A percentile compares a stretch with the other conserved stretches of the same genome.
These are phyloP conservation scores for Rutpela maculata DNA, from an alignment of 2,888 invertebrate genomes.

Conservation along the genomic window DNA sequence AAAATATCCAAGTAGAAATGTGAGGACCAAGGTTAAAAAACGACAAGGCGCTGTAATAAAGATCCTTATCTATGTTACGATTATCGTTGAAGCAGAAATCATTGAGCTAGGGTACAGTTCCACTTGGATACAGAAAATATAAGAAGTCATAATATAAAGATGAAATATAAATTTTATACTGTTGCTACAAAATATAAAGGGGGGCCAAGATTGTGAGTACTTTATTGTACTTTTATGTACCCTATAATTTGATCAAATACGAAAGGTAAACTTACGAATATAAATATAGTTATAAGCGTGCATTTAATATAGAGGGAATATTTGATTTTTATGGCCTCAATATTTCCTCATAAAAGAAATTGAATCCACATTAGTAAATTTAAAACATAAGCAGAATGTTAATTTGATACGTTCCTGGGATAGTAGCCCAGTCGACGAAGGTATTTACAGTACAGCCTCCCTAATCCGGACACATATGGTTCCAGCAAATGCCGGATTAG, in stretches of 20 bases:
- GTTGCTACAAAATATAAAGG: constrained; percentile 6
- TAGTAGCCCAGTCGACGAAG: too few species aligned
- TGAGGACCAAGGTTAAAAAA: constrained; percentile 29
- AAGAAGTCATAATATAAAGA: constrained; percentile 12
- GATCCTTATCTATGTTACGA: constrained; percentile 41
- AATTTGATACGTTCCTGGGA: too few species aligned
- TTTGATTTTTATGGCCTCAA: too few species aligned
- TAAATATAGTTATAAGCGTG: too few species aligned
- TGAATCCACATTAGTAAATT: too few species aligned
- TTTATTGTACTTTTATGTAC: background rate
- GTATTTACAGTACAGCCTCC: too few species aligned
- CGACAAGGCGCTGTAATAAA: constrained; percentile 31
- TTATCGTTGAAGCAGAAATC: constrained; percentile 39
- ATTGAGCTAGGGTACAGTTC: constrained; percentile 34
- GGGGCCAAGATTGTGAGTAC: background rate
- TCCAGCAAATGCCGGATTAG: too few species aligned
- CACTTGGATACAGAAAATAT: constrained; percentile 13
- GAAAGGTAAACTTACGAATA: too few species aligned
- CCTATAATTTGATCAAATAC: background rate
- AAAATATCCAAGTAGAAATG: constrained; percentile 32
- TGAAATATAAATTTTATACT: constrained; percentile 20
- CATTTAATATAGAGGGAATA: too few species aligned
- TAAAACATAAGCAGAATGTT: too few species aligned
- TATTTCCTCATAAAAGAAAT: too few species aligned
- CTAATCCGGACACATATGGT: too few species aligned